These are phyloP conservation scores for Plusia festucae DNA, from an alignment of 2,888 invertebrate genomes.

Conservation along the genomic window DNA sequence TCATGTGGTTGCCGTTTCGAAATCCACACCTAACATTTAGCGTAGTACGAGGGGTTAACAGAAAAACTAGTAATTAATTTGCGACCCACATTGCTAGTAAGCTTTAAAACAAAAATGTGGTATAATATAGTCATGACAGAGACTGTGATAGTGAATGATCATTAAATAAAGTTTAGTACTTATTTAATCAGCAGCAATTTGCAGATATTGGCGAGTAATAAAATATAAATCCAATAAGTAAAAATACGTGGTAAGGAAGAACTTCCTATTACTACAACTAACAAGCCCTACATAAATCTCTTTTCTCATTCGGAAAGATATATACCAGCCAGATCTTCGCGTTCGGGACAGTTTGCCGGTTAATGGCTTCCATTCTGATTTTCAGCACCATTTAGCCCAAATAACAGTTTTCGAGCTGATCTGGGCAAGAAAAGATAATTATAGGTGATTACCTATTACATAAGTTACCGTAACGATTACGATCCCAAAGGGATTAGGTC, in stretches of 20 bases:
- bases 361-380: conserved; percentile 28
- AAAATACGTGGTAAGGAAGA: background rate
- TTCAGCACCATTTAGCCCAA: conserved; percentile 20
- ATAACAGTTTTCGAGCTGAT: conserved; percentile 24
- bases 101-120: no score
- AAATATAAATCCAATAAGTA: background rate
- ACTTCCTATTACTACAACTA: conserved; percentile 6
- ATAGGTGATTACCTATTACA: conserved; percentile 25
- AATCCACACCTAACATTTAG: no score
- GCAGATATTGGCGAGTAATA: background rate
- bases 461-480: background rate
- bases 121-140: no score
- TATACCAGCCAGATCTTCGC: conserved; percentile 18
- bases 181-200: background rate
- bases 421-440: conserved; percentile 16
- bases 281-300: conserved; percentile 31
- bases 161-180: background rate
- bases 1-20: no score
- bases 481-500: conserved; percentile 5
- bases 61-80: no score
- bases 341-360: conserved; percentile 25
- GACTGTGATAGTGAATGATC: no score
- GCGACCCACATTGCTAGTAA: no score
- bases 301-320: conserved; percentile 33
- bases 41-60: no score